Evolutionary conservation across 1,140 invertebrate species (phyloP), one percentile per base, ranked within the genome.

Genomic region (Calliphora vicina): DNA sequence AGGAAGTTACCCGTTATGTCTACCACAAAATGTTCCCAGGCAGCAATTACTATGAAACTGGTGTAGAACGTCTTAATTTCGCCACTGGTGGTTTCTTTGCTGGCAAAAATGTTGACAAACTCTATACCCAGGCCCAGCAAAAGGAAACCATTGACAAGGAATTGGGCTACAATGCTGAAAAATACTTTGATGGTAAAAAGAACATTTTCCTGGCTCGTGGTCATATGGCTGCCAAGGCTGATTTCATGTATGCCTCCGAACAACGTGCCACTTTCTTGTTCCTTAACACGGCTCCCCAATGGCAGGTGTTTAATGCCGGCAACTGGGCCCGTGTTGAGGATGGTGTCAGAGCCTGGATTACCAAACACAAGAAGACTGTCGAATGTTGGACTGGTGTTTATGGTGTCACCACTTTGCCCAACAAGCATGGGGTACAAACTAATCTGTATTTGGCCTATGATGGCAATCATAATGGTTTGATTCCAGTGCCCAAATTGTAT

Each of bases 191-290:
- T n/a, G 29, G 43, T 17, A 5, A 67, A 2, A 83, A 82, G 42
- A 85, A 88, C 82, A 84, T 89, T 10, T 93, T 86, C 86, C 85
- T 95, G 80, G 91, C 94, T 0, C 91, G 93, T 50, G 94, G 94
- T 26, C 95, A 95, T 85, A 89, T 95, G n/a, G 91, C 93, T 0
- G 94, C 94, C 29, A 94, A 94, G 86, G 92, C 91, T 43, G 94
- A 95, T 86, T 93, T 93, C 72, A 90, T 94, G 2, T 94, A 92
- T 84, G 93, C 92, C 0, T 88, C 92, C 17, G 92, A 93, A 76
- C 94, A 95, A 86, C 91, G 93, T 0, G 90, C 93, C n/a, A 94
- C 94, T 5, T 95, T 94, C 88, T 92, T 92, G 85, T 95, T 93
- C 86, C 92, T 94, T 13, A 95, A 95, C 86, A 92, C 91, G 2